These are phyloP conservation scores for Epirrita christyi DNA, from an alignment of 2,888 invertebrate species.

Conservation along the genomic window DNA sequence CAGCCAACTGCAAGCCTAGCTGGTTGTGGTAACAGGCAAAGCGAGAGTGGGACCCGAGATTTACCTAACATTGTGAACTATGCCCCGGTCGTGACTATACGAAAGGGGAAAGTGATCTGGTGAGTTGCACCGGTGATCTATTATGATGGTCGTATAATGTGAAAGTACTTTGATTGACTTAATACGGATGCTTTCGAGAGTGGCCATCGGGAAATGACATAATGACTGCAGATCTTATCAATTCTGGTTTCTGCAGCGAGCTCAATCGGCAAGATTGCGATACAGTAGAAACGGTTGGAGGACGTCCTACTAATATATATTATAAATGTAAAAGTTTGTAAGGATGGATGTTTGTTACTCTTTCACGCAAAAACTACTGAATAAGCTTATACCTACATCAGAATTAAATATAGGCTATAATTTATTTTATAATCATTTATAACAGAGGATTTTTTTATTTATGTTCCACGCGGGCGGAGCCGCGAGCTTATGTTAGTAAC, in stretches of 20 bases:
- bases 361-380: no score
- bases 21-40: constrained; percentile 33
- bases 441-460: no score
- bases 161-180: constrained; percentile 47
- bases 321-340: no score
- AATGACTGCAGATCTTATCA: constrained; percentile 18
- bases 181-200: constrained; percentile 25
- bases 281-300: constrained; percentile 13
- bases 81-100: constrained; percentile 56
- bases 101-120: constrained; percentile 59
- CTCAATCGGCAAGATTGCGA: not conserved
- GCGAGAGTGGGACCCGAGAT: constrained; percentile 42
- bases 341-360: no score
- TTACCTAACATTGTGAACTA: constrained; percentile 51
- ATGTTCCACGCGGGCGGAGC: no score
- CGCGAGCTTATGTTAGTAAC: no score
- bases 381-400: no score
- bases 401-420: no score
- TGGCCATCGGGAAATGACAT: constrained; percentile 14
- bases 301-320: not conserved
- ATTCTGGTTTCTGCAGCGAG: not conserved
- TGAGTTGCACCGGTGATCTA: constrained; percentile 50
- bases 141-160: constrained; percentile 47
- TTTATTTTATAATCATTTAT: no score
- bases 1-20: constrained; percentile 4